phyloP scores from a whole-genome alignment of 2,113 vertebrate genomes.

The Oreotrochilus melanogaster region DNA sequence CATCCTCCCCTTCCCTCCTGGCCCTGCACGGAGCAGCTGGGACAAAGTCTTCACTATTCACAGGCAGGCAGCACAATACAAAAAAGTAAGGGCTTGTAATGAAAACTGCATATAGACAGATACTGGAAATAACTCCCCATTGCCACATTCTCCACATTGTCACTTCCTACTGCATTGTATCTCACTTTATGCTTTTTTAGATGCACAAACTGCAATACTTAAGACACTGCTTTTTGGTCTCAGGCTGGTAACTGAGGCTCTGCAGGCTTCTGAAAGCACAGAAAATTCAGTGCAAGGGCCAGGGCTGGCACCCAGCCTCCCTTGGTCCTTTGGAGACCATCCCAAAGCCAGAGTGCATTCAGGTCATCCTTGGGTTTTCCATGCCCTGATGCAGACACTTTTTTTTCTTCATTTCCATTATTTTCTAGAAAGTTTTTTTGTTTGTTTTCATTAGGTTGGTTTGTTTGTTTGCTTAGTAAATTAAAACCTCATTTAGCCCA shows the following conservation, averaged over 20 bases:
- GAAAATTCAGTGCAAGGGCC: neutral
- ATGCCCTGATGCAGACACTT: neutral
- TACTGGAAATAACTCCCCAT: neutral
- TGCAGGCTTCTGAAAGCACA: fast-evolving
- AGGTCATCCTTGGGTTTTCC: neutral
- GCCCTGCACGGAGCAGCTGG: neutral
- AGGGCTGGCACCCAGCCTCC: neutral
- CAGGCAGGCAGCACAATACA: neutral
- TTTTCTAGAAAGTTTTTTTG: neutral
- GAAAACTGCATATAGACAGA: neutral
- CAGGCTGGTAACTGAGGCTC: neutral
- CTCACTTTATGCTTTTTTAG: neutral
- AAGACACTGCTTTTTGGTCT: neutral
- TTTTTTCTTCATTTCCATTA: neutral
- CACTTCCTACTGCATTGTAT: neutral
- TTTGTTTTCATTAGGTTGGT: too few relatives aligned
- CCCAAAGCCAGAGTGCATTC: neutral
- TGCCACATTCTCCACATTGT: neutral
- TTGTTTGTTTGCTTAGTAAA: neutral
- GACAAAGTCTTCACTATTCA: neutral
- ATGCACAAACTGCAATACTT: fast-evolving
- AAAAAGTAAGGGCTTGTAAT: neutral
- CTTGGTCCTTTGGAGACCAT: fast-evolving
- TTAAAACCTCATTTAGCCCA: neutral
- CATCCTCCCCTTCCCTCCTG: neutral